Base-by-base conservation (phyloP, 2,888 invertebrate species). In the Sesia apiformis region DNA sequence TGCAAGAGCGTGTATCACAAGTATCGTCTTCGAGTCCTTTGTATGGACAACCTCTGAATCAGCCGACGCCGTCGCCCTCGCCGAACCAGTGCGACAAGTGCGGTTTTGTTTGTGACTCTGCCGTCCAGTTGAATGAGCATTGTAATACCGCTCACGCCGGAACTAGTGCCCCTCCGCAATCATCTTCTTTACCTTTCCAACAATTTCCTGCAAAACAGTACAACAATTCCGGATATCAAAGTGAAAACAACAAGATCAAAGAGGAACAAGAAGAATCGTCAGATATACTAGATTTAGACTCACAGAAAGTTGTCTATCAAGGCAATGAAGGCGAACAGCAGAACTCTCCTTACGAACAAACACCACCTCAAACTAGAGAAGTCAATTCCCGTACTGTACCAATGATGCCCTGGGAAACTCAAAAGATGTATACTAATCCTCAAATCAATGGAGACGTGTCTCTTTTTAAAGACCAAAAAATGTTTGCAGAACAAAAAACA, bases 211-310 rank as follows among this genome's bases (percentile, higher is more conserved):
- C 83, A 53, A 90, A 90, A 65, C 84, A 85, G 59, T 90, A 87
- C 62, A 88, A 78, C 56, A 81, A 78, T 68, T 61, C 86, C 2
- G 78, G 79, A 55, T 90, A 85, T 66, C 86, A 86, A 63, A 84
- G 80, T 63, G 90, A 91, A 51, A 89, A 77, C 58, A 56, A 76
- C 3, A 91, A 92, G 60, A 65, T 91, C 1, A 93, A 93, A 69
- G 91, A 92, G 66, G 93, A 93, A 69, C 92, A 92, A 53, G 93
- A 94, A 68, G 92, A 93, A 57, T 93, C 94, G 52, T 93, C 94
- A 7, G 96, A 97, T 70, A 94, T 97, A 61, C 90, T 97, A 55
- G 97, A 97, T 76, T 85, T 97, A 58, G 97, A 97, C 75, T 96
- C 96, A 1, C 96, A 97, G 73, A 96, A 96, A 84, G 96, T 97